A percentile compares a stretch with the other conserved stretches of the same genome.
Conservation (phyloP, 2,888 invertebrate species). For the Sinhomidia bicolor region DNA sequence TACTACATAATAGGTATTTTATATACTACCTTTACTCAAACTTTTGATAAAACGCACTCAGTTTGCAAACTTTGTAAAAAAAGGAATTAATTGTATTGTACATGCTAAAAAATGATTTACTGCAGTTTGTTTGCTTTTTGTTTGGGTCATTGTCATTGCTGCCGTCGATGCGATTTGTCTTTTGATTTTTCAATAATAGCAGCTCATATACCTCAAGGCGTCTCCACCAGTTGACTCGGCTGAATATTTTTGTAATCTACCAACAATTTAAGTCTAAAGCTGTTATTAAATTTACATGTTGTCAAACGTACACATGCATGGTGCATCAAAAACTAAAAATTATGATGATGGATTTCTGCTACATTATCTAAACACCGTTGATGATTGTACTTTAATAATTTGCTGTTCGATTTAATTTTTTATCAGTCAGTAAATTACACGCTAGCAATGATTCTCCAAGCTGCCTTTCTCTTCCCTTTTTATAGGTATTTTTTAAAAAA, state of each 20-base stretch:
- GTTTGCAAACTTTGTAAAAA: not conserved
- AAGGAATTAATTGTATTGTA: not conserved
- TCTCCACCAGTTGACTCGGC: not conserved
- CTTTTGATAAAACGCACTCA: not conserved
- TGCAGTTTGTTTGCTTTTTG: conserved; percentile 11
- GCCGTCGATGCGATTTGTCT: not conserved
- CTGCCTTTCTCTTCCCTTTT: conserved; percentile 25
- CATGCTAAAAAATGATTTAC: not conserved
- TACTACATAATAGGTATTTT: not conserved
- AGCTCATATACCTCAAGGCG: not conserved
- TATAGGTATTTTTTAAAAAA: not conserved
- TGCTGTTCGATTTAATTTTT: conserved; percentile 2
- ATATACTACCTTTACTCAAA: not conserved
- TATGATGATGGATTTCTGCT: not conserved
- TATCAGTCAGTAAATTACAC: conserved; percentile 11
- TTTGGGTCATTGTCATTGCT: conserved; percentile 32
- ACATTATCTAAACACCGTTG: not conserved
- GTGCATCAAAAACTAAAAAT: not conserved
- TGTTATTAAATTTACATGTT: not conserved
- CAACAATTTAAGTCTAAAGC: not conserved
- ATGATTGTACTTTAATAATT: conserved; percentile 8
- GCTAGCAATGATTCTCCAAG: not conserved
- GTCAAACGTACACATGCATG: not conserved
- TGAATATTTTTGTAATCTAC: not conserved
- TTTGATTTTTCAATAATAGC: conserved; percentile 5